Conservation (phyloP, 2,888 invertebrate species). For the Morpho achilles region DNA sequence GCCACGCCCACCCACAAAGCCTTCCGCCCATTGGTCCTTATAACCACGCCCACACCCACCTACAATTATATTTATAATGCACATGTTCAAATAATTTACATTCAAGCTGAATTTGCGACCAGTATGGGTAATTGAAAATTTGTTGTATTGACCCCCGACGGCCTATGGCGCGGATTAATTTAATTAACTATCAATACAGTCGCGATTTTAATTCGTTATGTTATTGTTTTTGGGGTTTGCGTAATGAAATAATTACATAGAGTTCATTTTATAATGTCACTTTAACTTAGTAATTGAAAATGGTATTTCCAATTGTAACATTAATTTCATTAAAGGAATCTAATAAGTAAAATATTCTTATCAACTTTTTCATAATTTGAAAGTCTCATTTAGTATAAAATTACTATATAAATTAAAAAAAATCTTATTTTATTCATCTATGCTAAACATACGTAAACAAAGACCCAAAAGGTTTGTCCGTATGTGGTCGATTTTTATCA, state of each 20-base stretch:
- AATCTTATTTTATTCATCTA: too few species aligned
- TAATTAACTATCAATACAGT: slow-evolving; percentile 43
- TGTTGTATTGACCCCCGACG: slow-evolving; percentile 72
- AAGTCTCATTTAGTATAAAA: too few species aligned
- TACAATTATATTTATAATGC: slow-evolving; percentile 79
- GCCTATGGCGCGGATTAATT: slow-evolving; percentile 49
- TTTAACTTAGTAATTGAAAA: too few species aligned
- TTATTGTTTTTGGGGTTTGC: slow-evolving; percentile 24
- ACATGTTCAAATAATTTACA: slow-evolving; percentile 77
- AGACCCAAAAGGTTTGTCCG: too few species aligned
- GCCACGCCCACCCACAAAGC: slow-evolving; percentile 61
- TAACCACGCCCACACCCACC: slow-evolving; percentile 66
- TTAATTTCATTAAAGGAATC: too few species aligned
- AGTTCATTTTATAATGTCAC: background rate
- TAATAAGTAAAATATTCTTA: too few species aligned
- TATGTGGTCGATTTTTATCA: too few species aligned
- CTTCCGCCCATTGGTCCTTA: slow-evolving; percentile 56
- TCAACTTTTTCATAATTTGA: too few species aligned
- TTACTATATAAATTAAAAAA: too few species aligned
- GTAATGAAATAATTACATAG: slow-evolving; percentile 1
- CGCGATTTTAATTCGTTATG: slow-evolving; percentile 29
- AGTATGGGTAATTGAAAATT: slow-evolving; percentile 77
- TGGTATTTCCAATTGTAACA: too few species aligned
- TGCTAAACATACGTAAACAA: too few species aligned
- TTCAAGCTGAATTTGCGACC: slow-evolving; percentile 78